These are phyloP conservation scores for Pseudomyrmex dendroicus DNA, from an alignment of 1,140 invertebrate genomes.

Conservation along the genomic window DNA sequence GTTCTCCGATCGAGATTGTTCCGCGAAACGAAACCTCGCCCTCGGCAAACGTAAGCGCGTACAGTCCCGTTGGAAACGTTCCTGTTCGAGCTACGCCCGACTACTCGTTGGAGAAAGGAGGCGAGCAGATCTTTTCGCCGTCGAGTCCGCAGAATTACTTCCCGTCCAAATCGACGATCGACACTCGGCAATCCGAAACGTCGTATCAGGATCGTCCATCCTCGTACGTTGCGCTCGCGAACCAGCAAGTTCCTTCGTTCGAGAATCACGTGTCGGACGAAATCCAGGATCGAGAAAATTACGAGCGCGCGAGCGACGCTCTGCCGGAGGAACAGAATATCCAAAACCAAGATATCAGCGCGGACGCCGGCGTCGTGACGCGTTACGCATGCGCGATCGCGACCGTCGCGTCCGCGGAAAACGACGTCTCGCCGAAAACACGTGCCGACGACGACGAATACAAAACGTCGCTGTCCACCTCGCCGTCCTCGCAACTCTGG, in stretches of 20 bases:
- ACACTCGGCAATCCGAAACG: background rate
- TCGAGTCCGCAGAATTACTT: conserved; percentile 1
- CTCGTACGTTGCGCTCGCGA: background rate
- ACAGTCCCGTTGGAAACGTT: background rate
- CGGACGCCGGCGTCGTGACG: conserved; percentile 79
- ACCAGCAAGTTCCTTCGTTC: background rate
- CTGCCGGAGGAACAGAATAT: conserved; percentile 76
- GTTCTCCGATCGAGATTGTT: background rate
- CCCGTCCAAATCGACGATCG: background rate
- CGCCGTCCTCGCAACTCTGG: conserved; percentile 42
- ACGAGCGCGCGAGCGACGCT: background rate
- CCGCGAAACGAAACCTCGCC: background rate
- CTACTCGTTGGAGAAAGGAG: background rate
- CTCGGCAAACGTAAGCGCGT: background rate
- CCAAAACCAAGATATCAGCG: conserved; percentile 82
- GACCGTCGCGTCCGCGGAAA: conserved; percentile 74
- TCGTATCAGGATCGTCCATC: background rate
- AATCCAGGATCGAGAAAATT: background rate
- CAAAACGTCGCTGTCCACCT: conserved; percentile 5
- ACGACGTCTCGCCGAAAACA: conserved; percentile 53
- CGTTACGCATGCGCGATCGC: conserved; percentile 81
- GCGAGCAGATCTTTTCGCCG: background rate
- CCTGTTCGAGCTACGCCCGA: background rate
- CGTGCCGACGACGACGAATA: conserved; percentile 17
- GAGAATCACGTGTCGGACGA: background rate